A percentile compares a stretch with the other conserved stretches of the same genome.
Evolutionary conservation across 2,113 vertebrate species (phyloP).

Genomic region (Fulica atra): DNA sequence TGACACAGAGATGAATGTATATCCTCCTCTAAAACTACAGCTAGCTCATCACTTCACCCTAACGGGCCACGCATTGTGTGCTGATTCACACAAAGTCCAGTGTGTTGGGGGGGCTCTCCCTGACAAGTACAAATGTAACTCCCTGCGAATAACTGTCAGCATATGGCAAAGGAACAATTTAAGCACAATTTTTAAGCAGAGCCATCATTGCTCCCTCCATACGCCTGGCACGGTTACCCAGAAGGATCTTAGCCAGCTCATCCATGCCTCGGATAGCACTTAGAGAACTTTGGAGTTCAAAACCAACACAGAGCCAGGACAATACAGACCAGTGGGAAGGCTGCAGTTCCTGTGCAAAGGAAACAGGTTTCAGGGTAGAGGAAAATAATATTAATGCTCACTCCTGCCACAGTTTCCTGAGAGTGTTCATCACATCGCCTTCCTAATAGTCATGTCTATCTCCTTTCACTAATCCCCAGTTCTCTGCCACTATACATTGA

Average conservation of each 20-base stretch:
- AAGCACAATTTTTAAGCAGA: constrained; percentile 34
- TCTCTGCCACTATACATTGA: neutral
- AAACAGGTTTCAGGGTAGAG: neutral
- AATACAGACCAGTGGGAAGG: neutral
- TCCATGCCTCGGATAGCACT: neutral
- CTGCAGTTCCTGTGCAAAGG: constrained; percentile 3
- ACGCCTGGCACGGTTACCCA: neutral
- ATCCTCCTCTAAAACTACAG: constrained; percentile 32
- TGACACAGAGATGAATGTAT: constrained; percentile 11
- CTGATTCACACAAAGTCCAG: neutral
- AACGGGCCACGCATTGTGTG: neutral
- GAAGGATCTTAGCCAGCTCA: neutral
- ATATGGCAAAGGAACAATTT: constrained; percentile 42
- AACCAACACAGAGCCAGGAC: neutral
- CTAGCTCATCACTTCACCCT: constrained; percentile 5
- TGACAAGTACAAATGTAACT: constrained; percentile 41
- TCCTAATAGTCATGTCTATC: neutral
- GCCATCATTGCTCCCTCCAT: neutral
- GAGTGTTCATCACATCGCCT: neutral
- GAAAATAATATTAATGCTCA: neutral
- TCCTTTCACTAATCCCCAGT: neutral
- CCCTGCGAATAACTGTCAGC: constrained; percentile 13
- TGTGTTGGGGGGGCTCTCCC: neutral
- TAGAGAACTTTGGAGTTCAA: neutral
- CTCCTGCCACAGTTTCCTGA: neutral